Conservation (phyloP, 2,113 vertebrate species). For the Channa argus region DNA sequence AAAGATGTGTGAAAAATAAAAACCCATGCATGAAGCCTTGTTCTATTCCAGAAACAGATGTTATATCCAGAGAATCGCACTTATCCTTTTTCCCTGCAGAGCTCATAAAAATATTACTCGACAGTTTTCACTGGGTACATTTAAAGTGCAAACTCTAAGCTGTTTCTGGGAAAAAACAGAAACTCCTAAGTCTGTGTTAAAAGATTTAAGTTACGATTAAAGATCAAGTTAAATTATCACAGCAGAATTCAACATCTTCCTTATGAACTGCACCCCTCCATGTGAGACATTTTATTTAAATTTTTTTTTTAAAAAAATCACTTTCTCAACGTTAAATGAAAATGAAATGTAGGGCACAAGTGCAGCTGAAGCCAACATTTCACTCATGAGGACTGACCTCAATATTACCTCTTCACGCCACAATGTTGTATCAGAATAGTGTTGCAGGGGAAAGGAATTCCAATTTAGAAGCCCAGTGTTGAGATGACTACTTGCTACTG, state of each 20-base stretch:
- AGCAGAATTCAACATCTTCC: not conserved
- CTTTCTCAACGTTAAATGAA: not conserved
- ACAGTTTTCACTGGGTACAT: not conserved
- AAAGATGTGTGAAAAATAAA: constrained; percentile 7
- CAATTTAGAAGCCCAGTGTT: not conserved
- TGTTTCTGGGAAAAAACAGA: not conserved
- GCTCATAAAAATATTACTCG: not conserved
- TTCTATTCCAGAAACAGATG: constrained; percentile 11
- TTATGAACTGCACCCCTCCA: not conserved
- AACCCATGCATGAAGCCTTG: not conserved
- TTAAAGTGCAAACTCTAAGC: no score
- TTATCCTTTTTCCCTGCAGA: not conserved
- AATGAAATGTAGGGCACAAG: not conserved
- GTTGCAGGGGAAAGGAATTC: not conserved
- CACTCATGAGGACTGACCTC: not conserved
- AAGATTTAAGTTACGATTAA: no score
- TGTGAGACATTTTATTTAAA: not conserved
- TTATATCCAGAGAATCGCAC: not conserved
- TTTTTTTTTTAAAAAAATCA: no score
- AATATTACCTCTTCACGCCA: not conserved
- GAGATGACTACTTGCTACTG: not conserved
- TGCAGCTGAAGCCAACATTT: not conserved
- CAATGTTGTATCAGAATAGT: not conserved
- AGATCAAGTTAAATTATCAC: no score
- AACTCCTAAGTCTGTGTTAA: no score